These are phyloP conservation scores for Pollimyrus isidori DNA, from an alignment of 2,113 vertebrate species.

Conservation along the genomic window DNA sequence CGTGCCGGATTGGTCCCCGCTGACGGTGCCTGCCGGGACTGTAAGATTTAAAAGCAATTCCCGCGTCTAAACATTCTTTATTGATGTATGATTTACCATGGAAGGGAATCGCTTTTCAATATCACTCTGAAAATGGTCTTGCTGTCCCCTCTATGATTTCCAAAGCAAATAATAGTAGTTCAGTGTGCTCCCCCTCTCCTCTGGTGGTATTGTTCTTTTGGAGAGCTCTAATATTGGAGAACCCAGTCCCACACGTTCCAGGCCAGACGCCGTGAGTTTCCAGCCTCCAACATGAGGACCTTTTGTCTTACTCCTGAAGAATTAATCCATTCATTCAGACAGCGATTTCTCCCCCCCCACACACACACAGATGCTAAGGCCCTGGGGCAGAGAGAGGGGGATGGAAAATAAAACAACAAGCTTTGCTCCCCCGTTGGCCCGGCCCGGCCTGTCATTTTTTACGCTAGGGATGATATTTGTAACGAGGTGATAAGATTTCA, in stretches of 20 bases:
- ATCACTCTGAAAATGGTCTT: slow-evolving; percentile 56
- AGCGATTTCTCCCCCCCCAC: slow-evolving; percentile 38
- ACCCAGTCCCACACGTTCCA: slow-evolving; percentile 66
- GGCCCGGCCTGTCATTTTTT: slow-evolving; percentile 77
- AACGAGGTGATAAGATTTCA: slow-evolving; percentile 57
- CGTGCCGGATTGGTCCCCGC: background rate
- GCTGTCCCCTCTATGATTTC: slow-evolving; percentile 24
- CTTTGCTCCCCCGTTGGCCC: slow-evolving; percentile 32
- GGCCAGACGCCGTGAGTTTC: slow-evolving; percentile 71
- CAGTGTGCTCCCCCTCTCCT: background rate
- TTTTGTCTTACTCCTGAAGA: slow-evolving; percentile 83
- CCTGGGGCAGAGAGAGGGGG: slow-evolving; percentile 46
- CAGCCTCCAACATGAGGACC: slow-evolving; percentile 70
- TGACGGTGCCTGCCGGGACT: background rate
- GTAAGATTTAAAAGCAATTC: background rate
- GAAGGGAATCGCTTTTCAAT: slow-evolving; percentile 45
- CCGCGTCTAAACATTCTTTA: background rate
- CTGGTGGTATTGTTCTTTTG: background rate
- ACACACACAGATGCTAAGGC: slow-evolving; percentile 69
- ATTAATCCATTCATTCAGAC: slow-evolving; percentile 76
- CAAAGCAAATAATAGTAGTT: background rate
- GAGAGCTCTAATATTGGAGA: slow-evolving; percentile 53
- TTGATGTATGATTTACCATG: background rate
- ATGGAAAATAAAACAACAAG: slow-evolving; percentile 52
- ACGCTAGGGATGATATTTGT: slow-evolving; percentile 81